Percentiles rank a stretch among this genome's conserved stretches.
These are phyloP conservation scores for Polymixis flavicincta DNA, from an alignment of 2,888 invertebrate species.

Conservation along the genomic window DNA sequence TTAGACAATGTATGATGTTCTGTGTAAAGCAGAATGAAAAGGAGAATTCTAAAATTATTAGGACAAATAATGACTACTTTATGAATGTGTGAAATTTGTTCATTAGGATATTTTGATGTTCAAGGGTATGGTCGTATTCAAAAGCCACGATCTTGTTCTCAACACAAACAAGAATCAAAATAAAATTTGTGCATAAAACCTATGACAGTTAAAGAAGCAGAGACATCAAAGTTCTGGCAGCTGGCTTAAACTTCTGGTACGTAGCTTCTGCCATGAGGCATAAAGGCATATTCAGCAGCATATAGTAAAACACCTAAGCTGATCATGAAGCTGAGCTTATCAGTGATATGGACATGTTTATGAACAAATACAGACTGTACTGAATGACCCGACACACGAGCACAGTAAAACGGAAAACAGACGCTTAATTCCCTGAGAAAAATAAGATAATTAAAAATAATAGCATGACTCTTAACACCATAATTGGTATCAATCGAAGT, in stretches of 20 bases:
- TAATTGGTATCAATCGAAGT: constrained; percentile 57
- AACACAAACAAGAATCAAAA: neutral
- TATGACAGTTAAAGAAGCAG: neutral
- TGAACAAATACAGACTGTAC: neutral
- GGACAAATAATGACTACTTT: neutral
- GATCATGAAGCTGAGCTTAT: neutral
- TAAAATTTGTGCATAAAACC: neutral
- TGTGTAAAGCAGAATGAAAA: neutral
- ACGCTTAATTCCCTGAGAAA: neutral
- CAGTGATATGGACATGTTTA: neutral
- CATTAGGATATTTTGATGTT: neutral
- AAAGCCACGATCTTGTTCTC: neutral
- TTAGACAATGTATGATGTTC: neutral
- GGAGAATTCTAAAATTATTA: neutral
- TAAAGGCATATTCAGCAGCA: neutral
- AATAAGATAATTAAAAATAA: constrained; percentile 40
- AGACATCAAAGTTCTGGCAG: neutral
- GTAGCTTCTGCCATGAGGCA: neutral
- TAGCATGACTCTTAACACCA: constrained; percentile 33
- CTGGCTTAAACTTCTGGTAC: neutral
- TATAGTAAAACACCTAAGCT: neutral
- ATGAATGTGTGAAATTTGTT: no score
- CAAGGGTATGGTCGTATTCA: neutral
- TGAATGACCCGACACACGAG: neutral
- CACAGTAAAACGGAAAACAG: neutral